Conservation (phyloP, 1,140 invertebrate species). For the Diorhabda elongata region DNA sequence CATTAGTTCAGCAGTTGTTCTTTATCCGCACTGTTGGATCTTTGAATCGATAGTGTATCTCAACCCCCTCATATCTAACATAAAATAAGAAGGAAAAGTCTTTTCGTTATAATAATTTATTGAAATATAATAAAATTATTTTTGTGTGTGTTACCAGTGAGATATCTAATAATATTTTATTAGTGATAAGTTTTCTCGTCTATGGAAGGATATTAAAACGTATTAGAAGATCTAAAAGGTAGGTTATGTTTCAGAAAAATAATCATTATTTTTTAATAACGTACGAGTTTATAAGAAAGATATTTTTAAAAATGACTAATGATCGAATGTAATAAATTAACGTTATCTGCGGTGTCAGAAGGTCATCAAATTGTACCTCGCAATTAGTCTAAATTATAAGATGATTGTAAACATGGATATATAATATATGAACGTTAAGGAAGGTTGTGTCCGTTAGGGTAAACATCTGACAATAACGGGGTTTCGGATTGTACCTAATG, state of each 20-base stretch:
- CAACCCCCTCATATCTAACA: no score
- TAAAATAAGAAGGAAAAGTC: no score
- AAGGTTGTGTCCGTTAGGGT: background rate
- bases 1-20: constrained; percentile 23
- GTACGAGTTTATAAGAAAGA: background rate
- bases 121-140: background rate
- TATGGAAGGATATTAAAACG: background rate
- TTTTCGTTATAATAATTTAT: no score
- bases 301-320: background rate
- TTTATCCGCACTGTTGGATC: constrained; percentile 7
- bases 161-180: background rate
- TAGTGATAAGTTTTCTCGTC: background rate
- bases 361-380: background rate
- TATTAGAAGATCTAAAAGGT: background rate
- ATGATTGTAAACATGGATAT: no score
- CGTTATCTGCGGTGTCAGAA: constrained; percentile 1
- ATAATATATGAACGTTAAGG: background rate
- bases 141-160: background rate
- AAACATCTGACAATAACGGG: background rate
- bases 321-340: background rate
- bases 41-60: constrained; percentile 12
- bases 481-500: background rate
- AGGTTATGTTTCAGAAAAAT: background rate
- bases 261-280: background rate
- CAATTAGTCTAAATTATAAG: no score